Evolutionary conservation across 2,113 vertebrate genomes (phyloP), one percentile per base, ranked within the genome.

Genomic region (Takifugu flavidus): DNA sequence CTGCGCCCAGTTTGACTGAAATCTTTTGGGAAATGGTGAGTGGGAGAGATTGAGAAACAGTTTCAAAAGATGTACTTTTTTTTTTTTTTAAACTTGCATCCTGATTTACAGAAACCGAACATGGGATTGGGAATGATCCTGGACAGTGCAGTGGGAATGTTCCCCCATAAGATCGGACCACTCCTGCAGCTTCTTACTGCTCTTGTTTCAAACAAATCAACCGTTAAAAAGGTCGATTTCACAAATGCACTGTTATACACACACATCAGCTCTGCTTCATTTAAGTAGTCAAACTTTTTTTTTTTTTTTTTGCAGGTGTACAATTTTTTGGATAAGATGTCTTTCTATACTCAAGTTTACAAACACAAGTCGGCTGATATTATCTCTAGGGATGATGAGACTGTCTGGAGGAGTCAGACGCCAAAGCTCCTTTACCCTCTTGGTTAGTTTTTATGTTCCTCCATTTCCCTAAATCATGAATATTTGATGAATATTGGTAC

Each of bases 11-110:
- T 83, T 91, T 99, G 80, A 94, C 96, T 10, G 95, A 98, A 77
- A 89, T 98, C 28, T 98, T 99, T 78, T 99, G 97, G 97, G 96
- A 96, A 86, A 94, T 95, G 7, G 97, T 99, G 79, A 93, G 94
- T 10, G 11, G 25, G 3, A 15, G 7, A 14, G 13, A 28, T 4
- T 11, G 13, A n/a, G 2, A 11, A 25, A n/a, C 7, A 49, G 3
- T 8, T n/a, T 5, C 8, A n/a, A 49, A 11, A 3, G 10, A 47
- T 6, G 1, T 52, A 11, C 15, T 44, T 49, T 1, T 2, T 39
- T 39, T 39, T 20, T 20, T 20, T 20, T 20, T 20, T 20, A 20
- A 20, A 10, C 34, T 39, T 10, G 3, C 54, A 45, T 59, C 1
- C 11, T 56, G 39, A 10, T 6, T 25, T 6, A 12, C 59, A 98